Conservation (phyloP, 2,797 vertebrate species). For the Sebastes diaconus region DNA sequence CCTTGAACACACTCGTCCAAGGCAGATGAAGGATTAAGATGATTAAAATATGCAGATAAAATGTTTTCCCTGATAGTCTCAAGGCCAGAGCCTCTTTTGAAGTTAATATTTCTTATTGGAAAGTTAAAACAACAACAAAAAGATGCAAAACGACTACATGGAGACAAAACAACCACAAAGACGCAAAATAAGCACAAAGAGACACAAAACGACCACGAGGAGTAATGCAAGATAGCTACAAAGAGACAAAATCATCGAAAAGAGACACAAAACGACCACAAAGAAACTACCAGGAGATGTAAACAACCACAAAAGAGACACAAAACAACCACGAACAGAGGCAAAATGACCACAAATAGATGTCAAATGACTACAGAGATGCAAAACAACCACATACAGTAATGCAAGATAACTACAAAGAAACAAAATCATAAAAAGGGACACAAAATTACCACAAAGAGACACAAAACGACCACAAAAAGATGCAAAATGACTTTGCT, state of each 20-base stretch:
- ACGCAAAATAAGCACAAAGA: no score
- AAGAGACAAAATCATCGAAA: no score
- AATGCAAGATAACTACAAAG: no score
- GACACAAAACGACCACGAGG: no score
- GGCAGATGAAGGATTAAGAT: not conserved
- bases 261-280: no score
- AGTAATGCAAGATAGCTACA: no score
- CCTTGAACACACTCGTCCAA: not conserved
- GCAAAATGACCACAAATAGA: not conserved
- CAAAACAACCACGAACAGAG: no score
- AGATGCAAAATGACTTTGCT: not conserved
- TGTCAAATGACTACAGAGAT: no score
- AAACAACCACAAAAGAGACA: not conserved
- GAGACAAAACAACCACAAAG: no score
- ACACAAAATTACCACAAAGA: not conserved
- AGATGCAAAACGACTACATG: accelerated
- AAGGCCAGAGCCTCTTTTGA: not conserved
- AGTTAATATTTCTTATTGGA: not conserved
- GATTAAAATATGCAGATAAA: not conserved
- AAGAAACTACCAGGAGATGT: no score
- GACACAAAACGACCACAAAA: not conserved
- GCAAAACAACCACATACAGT: no score
- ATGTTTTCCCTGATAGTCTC: not conserved
- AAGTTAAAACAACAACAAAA: not conserved
- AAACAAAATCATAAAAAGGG: no score